Conservation (phyloP, 2,113 vertebrate genomes). For the Otis tarda region DNA sequence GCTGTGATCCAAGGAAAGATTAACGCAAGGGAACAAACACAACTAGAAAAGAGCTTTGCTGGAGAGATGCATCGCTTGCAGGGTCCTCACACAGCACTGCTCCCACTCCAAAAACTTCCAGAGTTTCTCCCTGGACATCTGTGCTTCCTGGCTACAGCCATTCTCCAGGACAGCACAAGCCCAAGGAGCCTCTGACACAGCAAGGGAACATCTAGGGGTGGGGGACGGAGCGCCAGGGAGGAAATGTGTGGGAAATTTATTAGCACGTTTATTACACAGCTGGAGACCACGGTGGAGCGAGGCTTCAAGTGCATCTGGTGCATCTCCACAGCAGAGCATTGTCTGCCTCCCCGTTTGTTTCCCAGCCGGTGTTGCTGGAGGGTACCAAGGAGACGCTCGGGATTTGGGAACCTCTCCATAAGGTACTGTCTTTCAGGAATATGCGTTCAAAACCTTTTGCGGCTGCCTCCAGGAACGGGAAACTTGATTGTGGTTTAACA, state of each 20-base stretch:
- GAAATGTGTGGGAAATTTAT: not conserved
- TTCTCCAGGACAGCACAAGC: not conserved
- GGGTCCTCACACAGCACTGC: not conserved
- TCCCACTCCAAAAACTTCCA: not conserved
- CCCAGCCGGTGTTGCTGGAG: not conserved
- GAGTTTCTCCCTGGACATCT: not conserved
- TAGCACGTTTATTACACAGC: not conserved
- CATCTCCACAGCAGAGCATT: not conserved
- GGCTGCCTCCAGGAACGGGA: not conserved
- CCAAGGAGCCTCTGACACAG: not conserved
- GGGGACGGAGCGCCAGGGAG: not conserved
- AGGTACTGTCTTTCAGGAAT: not conserved
- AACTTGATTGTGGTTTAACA: not conserved
- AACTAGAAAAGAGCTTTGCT: not conserved
- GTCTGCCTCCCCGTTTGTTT: rapidly evolving
- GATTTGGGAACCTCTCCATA: not conserved
- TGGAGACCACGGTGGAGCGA: not conserved
- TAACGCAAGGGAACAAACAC: not conserved
- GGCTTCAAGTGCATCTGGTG: too few species aligned
- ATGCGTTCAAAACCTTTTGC: not conserved
- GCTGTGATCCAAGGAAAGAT: not conserved
- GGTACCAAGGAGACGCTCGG: not conserved
- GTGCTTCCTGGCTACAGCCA: not conserved
- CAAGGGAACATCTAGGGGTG: not conserved
- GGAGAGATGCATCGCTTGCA: not conserved